A percentile compares a stretch with the other conserved stretches of the same genome.
Evolutionary conservation across 2,113 vertebrate genomes (phyloP).

Genomic region (Myocastor coypus): DNA sequence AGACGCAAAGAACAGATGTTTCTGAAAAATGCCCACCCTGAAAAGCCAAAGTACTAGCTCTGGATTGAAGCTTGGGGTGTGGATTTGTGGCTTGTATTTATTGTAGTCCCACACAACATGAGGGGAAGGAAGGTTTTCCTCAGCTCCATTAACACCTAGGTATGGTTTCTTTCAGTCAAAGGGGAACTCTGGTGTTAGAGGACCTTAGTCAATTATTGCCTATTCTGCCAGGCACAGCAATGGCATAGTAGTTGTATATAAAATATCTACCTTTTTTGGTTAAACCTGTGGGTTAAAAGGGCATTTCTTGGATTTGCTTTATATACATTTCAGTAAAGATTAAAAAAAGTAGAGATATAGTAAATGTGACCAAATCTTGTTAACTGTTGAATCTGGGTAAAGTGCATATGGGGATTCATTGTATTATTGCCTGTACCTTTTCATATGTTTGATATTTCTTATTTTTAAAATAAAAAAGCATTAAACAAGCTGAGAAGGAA

Average conservation of each 20-base stretch:
- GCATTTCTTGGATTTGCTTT: constrained; percentile 39
- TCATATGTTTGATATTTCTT: constrained; percentile 6
- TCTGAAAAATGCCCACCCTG: background rate
- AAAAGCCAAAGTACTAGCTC: background rate
- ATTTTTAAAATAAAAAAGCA: background rate
- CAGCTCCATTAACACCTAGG: background rate
- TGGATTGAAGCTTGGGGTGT: background rate
- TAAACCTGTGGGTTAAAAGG: background rate
- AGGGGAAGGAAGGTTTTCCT: background rate
- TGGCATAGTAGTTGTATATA: background rate
- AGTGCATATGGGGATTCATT: background rate
- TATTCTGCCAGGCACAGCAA: background rate
- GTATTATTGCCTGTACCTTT: background rate
- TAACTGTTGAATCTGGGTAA: background rate
- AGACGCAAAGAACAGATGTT: background rate
- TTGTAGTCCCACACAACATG: background rate
- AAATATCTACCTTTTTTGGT: background rate
- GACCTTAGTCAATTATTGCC: background rate
- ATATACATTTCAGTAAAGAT: constrained; percentile 47
- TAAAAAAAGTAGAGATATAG: background rate
- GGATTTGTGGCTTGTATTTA: background rate
- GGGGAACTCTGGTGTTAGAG: background rate
- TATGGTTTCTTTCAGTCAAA: background rate
- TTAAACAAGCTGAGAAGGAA: constrained; percentile 13
- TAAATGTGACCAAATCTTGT: background rate